Conservation (phyloP, 2,797 vertebrate species). For the Heterohyrax brucei region DNA sequence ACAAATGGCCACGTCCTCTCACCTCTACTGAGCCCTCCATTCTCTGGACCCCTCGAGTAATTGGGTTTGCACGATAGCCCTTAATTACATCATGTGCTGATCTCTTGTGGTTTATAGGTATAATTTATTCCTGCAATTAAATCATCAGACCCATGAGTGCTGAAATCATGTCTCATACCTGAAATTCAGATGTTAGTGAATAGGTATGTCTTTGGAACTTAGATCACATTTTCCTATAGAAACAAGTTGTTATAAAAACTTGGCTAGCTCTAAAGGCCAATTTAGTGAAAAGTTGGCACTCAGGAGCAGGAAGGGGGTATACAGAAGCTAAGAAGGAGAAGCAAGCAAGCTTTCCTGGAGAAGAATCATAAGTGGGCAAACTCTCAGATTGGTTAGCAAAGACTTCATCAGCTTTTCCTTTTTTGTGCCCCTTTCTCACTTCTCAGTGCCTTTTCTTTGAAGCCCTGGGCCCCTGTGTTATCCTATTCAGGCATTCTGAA, state of each 20-base stretch:
- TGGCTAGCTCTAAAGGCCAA: neutral
- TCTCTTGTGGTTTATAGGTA: neutral
- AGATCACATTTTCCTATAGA: constrained; percentile 24
- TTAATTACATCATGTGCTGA: neutral
- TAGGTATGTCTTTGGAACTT: constrained; percentile 16
- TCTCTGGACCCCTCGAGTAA: neutral
- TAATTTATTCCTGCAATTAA: constrained; percentile 46
- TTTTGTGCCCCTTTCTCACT: neutral
- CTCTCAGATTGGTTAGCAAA: neutral
- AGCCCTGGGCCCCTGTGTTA: neutral
- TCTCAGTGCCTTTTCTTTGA: neutral
- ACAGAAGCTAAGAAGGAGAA: neutral
- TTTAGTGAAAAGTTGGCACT: constrained; percentile 42
- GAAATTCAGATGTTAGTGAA: constrained; percentile 22
- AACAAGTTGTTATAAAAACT: constrained; percentile 38
- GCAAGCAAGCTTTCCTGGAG: neutral
- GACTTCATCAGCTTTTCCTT: neutral
- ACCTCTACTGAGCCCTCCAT: neutral
- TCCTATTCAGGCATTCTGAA: neutral
- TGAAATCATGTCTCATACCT: constrained; percentile 33
- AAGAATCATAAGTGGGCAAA: neutral
- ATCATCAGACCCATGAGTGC: neutral
- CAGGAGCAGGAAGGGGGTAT: too few species aligned
- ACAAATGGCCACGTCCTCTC: neutral
- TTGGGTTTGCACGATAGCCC: neutral